Evolutionary conservation across 2,888 invertebrate genomes (phyloP).

Genomic region (Aphodius granarius): DNA sequence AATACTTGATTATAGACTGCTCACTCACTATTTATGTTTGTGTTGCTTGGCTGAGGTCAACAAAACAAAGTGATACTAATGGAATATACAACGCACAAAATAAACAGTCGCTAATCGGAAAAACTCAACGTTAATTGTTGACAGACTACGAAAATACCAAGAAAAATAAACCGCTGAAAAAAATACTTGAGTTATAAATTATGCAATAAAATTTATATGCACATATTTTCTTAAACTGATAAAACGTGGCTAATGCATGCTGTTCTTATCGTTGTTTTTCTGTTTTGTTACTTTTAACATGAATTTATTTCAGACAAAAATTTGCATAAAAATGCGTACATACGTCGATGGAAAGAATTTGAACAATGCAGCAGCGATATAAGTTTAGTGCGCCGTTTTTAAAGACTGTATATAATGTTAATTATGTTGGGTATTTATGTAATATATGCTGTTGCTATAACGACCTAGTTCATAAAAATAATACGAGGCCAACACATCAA

Average conservation of each 20-base stretch:
- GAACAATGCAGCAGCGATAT: not conserved
- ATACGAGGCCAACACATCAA: not conserved
- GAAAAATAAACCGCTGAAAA: not conserved
- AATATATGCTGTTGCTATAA: not conserved
- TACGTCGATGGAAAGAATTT: not conserved
- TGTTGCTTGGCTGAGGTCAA: not conserved
- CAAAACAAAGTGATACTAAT: not conserved
- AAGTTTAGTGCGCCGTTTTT: not conserved
- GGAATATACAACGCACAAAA: not conserved
- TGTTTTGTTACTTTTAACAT: not conserved
- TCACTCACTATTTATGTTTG: not conserved
- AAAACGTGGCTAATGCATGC: not conserved
- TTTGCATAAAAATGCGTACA: not conserved
- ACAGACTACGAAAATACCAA: not conserved
- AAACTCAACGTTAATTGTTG: not conserved
- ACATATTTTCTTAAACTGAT: not conserved
- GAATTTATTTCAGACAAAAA: not conserved
- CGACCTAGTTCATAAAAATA: not conserved
- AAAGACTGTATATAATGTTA: not conserved
- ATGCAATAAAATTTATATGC: not conserved
- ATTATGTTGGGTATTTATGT: not conserved
- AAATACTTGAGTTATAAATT: not conserved
- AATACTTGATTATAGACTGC: not conserved
- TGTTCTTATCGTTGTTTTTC: not conserved
- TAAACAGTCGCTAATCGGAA: not conserved